These are phyloP conservation scores for Sciurus vulgaris DNA, from an alignment of 2,797 vertebrate genomes.

Conservation along the genomic window DNA sequence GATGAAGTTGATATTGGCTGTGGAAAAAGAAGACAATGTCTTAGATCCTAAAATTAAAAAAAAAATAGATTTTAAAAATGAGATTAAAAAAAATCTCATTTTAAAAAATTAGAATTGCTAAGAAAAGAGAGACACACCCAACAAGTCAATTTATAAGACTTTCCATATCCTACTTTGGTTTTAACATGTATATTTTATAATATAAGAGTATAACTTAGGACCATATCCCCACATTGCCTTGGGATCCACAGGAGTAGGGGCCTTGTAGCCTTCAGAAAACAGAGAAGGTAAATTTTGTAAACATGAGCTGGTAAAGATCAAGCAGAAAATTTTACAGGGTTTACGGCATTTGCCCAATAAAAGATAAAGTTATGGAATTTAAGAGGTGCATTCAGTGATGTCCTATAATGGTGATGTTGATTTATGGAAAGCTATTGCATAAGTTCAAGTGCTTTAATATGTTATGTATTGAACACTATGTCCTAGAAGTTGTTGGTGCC, in stretches of 20 bases:
- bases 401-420: not conserved
- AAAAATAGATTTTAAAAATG: too few relatives aligned
- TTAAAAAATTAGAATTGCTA: not conserved
- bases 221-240: not conserved
- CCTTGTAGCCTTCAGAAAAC: not conserved
- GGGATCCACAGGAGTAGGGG: not conserved
- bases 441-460: slow-evolving; percentile 6
- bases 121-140: not conserved
- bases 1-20: not conserved
- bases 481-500: not conserved
- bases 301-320: not conserved
- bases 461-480: not conserved
- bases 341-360: not conserved
- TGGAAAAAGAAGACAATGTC: not conserved
- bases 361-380: not conserved
- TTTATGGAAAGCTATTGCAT: not conserved
- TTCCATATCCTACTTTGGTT: not conserved
- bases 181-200: not conserved
- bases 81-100: too few relatives aligned
- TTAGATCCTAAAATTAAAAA: not conserved
- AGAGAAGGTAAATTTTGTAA: not conserved
- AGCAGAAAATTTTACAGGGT: not conserved
- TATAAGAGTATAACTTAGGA: not conserved
- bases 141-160: not conserved
- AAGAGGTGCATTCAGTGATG: not conserved